These are phyloP conservation scores for Oreochromis mossambicus DNA, from an alignment of 2,797 vertebrate species.

Conservation along the genomic window DNA sequence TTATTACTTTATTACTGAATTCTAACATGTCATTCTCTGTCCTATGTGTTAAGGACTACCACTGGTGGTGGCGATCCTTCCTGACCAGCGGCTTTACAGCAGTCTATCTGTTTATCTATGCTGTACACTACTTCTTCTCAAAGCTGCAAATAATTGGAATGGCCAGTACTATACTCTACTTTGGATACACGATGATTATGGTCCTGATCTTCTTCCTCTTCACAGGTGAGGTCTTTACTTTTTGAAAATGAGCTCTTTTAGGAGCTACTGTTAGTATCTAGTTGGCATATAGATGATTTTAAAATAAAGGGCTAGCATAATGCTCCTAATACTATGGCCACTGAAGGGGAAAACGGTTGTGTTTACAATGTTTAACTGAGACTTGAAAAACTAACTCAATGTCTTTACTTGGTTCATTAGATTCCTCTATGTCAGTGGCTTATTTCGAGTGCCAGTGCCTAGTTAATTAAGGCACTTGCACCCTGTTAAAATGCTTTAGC, in stretches of 20 bases:
- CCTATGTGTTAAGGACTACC: slow-evolving; percentile 80
- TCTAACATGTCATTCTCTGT: neutral
- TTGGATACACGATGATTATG: slow-evolving; percentile 90
- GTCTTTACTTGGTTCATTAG: neutral
- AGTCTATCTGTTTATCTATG: slow-evolving; percentile 87
- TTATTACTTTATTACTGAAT: neutral
- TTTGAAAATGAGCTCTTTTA: neutral
- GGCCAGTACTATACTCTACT: slow-evolving; percentile 90
- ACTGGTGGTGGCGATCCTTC: slow-evolving; percentile 91
- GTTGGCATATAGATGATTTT: neutral
- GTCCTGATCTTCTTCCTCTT: slow-evolving; percentile 95
- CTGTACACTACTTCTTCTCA: slow-evolving; percentile 90
- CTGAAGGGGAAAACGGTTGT: neutral
- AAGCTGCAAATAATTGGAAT: slow-evolving; percentile 88
- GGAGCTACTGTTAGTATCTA: neutral
- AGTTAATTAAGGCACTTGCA: neutral
- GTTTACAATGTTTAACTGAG: neutral
- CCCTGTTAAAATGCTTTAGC: neutral
- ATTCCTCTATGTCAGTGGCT: neutral
- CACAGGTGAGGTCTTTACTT: slow-evolving; percentile 75
- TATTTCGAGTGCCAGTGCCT: neutral
- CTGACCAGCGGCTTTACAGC: slow-evolving; percentile 90
- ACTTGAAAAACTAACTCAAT: accelerated
- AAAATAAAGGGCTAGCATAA: neutral
- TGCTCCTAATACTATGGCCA: neutral